Evolutionary conservation across 2,113 vertebrate species (phyloP).

Genomic region (Oreochromis aureus): DNA sequence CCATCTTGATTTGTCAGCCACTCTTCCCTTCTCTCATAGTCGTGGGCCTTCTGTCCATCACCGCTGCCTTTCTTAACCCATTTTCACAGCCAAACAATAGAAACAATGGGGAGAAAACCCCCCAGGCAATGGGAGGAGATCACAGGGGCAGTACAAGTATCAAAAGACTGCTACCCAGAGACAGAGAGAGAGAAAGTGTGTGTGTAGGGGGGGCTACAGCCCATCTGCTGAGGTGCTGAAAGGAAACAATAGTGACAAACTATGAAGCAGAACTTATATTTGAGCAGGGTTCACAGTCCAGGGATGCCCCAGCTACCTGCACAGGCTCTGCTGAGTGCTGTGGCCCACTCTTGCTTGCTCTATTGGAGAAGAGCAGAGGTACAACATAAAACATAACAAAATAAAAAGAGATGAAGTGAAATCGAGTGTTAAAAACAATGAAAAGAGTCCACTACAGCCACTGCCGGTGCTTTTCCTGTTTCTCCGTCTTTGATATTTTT

Average conservation of each 20-base stretch:
- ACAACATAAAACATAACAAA: no score
- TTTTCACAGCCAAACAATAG: conserved; percentile 63
- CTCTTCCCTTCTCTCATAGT: neutral
- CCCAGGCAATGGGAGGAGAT: conserved; percentile 52
- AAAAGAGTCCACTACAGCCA: no score
- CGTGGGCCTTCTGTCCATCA: conserved; percentile 24
- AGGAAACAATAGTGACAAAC: conserved; percentile 11
- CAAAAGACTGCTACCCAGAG: conserved; percentile 57
- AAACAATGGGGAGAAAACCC: conserved; percentile 55
- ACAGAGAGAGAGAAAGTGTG: neutral
- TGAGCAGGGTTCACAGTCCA: neutral
- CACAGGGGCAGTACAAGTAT: conserved; percentile 47
- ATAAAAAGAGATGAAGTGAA: no score
- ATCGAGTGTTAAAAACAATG: no score
- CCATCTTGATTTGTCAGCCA: neutral
- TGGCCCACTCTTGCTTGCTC: no score
- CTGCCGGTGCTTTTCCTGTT: no score
- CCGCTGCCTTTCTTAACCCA: conserved; percentile 60
- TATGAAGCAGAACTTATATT: neutral
- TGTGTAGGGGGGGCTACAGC: conserved; percentile 12
- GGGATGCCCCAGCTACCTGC: no score
- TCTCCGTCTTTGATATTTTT: no score
- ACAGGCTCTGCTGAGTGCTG: no score
- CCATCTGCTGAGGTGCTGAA: conserved; percentile 67
- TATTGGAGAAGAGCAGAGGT: no score